These are phyloP conservation scores for Nemotelus pantherinus DNA, from an alignment of 2,888 invertebrate species.

Conservation along the genomic window DNA sequence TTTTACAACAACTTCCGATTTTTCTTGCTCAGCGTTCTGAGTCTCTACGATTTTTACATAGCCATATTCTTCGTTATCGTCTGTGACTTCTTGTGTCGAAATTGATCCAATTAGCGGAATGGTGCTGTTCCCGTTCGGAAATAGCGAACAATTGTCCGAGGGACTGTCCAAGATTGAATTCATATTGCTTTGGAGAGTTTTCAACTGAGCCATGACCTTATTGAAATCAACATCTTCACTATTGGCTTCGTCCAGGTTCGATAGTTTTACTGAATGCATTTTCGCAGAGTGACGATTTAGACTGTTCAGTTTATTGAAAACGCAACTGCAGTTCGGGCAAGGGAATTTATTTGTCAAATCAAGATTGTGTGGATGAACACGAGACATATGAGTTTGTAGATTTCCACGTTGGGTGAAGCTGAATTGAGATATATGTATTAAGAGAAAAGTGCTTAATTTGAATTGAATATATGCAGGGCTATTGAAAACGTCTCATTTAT, in stretches of 20 bases:
- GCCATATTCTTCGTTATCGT: not conserved
- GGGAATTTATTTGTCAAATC: constrained; percentile 38
- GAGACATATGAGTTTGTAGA: constrained; percentile 23
- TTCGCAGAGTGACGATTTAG: constrained; percentile 54
- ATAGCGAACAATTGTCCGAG: constrained; percentile 1
- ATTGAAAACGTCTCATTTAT: too few species aligned
- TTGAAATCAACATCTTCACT: constrained; percentile 42
- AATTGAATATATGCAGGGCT: too few species aligned
- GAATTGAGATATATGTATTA: not conserved
- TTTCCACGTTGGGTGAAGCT: constrained; percentile 37
- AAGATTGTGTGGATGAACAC: constrained; percentile 24
- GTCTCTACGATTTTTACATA: constrained; percentile 51
- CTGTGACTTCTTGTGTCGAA: not conserved
- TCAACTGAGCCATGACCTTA: constrained; percentile 45
- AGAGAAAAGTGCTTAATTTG: too few species aligned
- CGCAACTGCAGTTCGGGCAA: constrained; percentile 48
- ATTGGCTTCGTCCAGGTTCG: not conserved
- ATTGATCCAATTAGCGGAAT: not conserved
- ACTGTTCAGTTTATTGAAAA: constrained; percentile 53
- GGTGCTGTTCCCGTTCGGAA: not conserved
- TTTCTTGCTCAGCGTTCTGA: constrained; percentile 51
- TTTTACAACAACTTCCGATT: constrained; percentile 50
- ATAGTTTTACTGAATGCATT: constrained; percentile 47
- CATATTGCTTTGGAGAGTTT: constrained; percentile 6
- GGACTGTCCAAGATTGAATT: not conserved